A percentile compares a stretch with the other conserved stretches of the same genome.
phyloP scores from a whole-genome alignment of 2,113 vertebrate genomes.

The Myotis yumanensis region DNA sequence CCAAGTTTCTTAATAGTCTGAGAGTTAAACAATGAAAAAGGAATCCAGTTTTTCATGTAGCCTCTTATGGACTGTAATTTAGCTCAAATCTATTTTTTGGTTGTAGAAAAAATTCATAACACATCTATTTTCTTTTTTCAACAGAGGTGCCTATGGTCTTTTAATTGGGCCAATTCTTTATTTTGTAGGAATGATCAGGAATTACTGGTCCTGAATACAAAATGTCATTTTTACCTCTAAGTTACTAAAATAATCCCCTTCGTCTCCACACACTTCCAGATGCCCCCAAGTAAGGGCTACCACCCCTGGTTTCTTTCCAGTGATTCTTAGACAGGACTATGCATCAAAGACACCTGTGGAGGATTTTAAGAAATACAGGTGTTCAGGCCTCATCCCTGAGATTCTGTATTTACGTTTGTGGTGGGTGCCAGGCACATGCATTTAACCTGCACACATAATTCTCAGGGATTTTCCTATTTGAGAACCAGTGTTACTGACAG shows the following conservation, averaged over 20 bases:
- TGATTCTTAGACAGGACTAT: not conserved
- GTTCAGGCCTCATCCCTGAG: not conserved
- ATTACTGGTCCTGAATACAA: not conserved
- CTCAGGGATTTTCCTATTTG: not conserved
- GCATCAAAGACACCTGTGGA: not conserved
- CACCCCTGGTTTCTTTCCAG: not conserved
- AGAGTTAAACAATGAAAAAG: conserved; percentile 19
- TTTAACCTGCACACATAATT: not conserved
- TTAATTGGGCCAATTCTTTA: not conserved
- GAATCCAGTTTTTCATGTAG: not conserved
- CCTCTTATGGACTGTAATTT: not conserved
- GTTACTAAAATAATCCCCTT: not conserved
- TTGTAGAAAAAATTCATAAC: not conserved
- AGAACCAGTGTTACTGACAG: not conserved
- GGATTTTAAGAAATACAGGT: not conserved
- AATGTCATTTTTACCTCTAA: not conserved
- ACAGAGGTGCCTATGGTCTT: not conserved
- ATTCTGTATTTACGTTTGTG: not conserved
- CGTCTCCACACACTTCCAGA: not conserved
- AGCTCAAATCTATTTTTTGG: not conserved
- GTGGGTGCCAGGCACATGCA: not conserved
- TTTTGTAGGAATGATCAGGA: not conserved
- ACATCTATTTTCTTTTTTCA: not conserved
- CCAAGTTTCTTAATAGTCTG: not conserved
- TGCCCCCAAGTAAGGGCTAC: not conserved